These are phyloP conservation scores for Agapostemon virescens DNA, from an alignment of 2,888 invertebrate genomes.

Conservation along the genomic window DNA sequence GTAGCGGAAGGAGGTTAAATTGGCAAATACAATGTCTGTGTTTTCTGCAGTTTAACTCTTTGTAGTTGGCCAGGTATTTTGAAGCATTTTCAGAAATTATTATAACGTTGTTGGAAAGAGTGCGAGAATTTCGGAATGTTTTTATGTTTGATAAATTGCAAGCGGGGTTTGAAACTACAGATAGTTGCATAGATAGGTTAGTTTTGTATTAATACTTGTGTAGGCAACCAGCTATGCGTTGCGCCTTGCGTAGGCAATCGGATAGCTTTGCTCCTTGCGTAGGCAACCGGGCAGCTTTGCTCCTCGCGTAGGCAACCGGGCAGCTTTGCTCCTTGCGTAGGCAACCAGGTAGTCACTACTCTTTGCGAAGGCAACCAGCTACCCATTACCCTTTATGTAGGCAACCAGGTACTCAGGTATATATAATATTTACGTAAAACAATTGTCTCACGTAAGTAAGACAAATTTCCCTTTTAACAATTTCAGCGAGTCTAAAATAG, in stretches of 20 bases:
- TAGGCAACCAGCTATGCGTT: not conserved
- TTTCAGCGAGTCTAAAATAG: not conserved
- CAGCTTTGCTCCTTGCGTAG: not conserved
- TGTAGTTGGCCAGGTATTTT: not conserved
- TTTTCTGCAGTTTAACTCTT: too few species aligned
- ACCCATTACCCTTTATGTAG: not conserved
- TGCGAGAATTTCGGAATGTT: too few species aligned
- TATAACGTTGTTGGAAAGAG: too few species aligned
- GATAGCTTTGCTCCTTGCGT: not conserved
- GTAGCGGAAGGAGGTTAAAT: too few species aligned
- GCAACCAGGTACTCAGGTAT: not conserved
- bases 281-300: not conserved
- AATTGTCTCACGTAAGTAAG: not conserved
- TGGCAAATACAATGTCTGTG: too few species aligned
- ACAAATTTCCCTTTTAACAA: not conserved
- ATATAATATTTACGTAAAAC: not conserved
- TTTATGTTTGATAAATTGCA: too few species aligned
- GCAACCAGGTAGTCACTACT: not conserved
- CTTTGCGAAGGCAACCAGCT: not conserved
- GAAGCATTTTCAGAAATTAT: too few species aligned
- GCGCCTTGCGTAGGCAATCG: not conserved
- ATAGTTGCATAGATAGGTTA: not conserved
- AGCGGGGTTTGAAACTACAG: not conserved
- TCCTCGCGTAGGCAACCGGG: not conserved
- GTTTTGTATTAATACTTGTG: not conserved